Evolutionary conservation across 1,140 invertebrate genomes (phyloP), one percentile per base, ranked within the genome.

Genomic region (Tachypleus tridentatus): DNA sequence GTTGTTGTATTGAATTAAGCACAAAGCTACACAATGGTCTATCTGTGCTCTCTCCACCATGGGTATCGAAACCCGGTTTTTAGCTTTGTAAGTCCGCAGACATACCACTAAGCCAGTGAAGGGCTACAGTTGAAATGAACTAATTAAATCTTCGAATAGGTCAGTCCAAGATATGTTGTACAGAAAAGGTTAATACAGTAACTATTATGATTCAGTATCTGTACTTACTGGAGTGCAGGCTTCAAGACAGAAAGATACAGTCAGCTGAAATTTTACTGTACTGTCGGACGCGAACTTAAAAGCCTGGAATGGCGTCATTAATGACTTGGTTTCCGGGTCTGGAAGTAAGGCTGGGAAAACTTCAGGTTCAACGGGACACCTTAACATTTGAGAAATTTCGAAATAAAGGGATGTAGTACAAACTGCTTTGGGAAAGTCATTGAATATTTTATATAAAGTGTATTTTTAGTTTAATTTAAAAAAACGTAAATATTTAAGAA

Each of bases 281-380:
- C 82, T 80, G 51, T 85, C 85, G 4, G 81, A 80, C 0, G 84
- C 83, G 72, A 87, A 87, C 29, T 85, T 83, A 73, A 87, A 87
- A 6, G 85, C 85, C 66, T 81, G 80, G 69, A 85, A 85, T 7
- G 77, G 76, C 3, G 82, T 79, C 4, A 79, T 74, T 11, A 85
- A 71, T 10, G 69, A 70, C 50, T 73, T 75, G 49, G 74, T 58
- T 50, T 71, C 74, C 0, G 73, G 73, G 57, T 77, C 72, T 49
- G 76, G 75, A 3, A 68, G 68, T 4, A 83, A 72, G 0, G 76
- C 73, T 0, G 81, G 80, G 63, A 83, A 82, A 3, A 80, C 78
- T 7, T 72, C 62, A 0, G 77, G 71, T 66, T 82, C 80, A 2
- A 78, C 76, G 3, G 82, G 82, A 69, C 82, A 84, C 3, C 68